Evolutionary conservation across 2,113 vertebrate species (phyloP).

Genomic region (Protomyctophum bolini): DNA sequence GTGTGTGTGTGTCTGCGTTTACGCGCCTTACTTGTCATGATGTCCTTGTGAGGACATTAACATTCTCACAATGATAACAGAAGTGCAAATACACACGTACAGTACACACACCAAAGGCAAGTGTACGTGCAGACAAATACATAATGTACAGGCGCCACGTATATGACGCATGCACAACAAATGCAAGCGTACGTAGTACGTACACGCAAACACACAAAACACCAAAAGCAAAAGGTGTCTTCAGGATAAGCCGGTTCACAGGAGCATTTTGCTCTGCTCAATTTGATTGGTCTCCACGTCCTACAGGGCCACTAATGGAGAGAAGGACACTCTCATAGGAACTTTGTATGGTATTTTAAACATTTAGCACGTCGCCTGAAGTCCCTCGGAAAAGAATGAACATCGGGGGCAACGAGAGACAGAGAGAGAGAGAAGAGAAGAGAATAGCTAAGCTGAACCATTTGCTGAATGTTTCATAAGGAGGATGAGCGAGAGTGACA

Average conservation of each 20-base stretch:
- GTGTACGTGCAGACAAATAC: slow-evolving; percentile 1
- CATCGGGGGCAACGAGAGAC: slow-evolving; percentile 26
- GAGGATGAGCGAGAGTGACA: slow-evolving; percentile 76
- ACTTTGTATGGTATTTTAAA: slow-evolving; percentile 61
- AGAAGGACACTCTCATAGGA: slow-evolving; percentile 30
- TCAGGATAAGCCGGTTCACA: background rate
- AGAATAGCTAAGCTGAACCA: slow-evolving; percentile 35
- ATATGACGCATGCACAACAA: slow-evolving; percentile 4
- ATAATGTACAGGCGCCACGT: slow-evolving; percentile 2
- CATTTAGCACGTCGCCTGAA: slow-evolving; percentile 51
- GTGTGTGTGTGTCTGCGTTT: too few relatives aligned
- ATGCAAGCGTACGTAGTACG: too few relatives aligned
- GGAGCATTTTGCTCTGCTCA: background rate
- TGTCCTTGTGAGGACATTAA: too few relatives aligned
- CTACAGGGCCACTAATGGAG: slow-evolving; percentile 17
- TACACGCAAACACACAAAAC: slow-evolving; percentile 2
- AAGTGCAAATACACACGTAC: too few relatives aligned
- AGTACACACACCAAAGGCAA: too few relatives aligned
- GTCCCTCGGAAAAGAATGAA: slow-evolving; percentile 57
- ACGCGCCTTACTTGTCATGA: too few relatives aligned
- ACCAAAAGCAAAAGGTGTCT: background rate
- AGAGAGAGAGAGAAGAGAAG: slow-evolving; percentile 9
- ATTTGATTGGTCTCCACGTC: background rate
- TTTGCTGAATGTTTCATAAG: slow-evolving; percentile 71
- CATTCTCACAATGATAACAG: too few relatives aligned